phyloP scores from a whole-genome alignment of 2,888 invertebrate genomes.

The Pristionchus exspectatus region DNA sequence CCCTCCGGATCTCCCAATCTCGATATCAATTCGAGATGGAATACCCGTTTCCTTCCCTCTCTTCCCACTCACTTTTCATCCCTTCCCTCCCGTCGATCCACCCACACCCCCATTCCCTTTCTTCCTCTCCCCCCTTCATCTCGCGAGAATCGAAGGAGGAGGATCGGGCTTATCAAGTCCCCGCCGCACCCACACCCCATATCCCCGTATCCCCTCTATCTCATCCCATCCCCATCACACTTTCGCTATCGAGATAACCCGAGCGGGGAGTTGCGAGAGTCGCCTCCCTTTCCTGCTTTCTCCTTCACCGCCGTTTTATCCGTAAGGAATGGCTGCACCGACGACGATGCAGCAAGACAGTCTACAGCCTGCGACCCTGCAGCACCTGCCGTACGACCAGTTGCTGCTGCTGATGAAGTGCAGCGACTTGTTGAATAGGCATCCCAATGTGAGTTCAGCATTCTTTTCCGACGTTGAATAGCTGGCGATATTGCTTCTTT shows the following conservation, averaged over 20 bases:
- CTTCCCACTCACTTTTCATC: constrained; percentile 11
- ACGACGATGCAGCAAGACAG: neutral
- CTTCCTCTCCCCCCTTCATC: neutral
- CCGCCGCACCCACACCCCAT: neutral
- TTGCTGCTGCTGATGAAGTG: neutral
- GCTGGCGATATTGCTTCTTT: no score
- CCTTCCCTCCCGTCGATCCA: neutral
- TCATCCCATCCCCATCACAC: constrained; percentile 12
- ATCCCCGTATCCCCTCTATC: neutral
- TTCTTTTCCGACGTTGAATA: neutral
- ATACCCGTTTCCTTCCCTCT: constrained; percentile 17
- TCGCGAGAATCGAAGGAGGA: neutral
- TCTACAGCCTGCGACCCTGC: neutral
- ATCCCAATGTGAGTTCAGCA: neutral
- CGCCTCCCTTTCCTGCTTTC: neutral
- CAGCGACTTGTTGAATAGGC: neutral
- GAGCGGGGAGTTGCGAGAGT: neutral
- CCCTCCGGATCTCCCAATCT: constrained; percentile 11
- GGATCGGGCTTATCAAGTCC: constrained; percentile 33
- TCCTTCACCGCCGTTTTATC: neutral
- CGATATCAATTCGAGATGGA: constrained; percentile 41
- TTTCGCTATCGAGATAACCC: constrained; percentile 20
- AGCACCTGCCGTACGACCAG: neutral
- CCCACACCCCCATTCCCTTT: constrained; percentile 24
- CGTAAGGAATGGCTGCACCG: neutral